Conservation (phyloP, 2,888 invertebrate genomes). For the Drepana falcataria region DNA sequence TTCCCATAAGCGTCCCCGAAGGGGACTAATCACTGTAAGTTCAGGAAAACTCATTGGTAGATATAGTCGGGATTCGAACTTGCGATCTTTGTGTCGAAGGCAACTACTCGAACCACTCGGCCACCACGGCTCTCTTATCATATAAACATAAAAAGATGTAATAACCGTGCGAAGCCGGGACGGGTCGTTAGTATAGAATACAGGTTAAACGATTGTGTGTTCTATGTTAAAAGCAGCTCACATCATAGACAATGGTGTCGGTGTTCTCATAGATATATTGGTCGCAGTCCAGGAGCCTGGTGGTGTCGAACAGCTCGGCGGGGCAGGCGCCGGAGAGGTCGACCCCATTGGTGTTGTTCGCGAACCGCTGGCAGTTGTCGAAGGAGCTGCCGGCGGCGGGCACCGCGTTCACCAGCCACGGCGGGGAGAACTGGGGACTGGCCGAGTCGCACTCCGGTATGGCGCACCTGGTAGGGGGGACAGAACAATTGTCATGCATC, state of each 20-base stretch:
- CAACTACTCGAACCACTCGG: too few relatives aligned
- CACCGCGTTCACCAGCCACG: constrained; percentile 64
- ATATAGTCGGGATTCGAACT: too few relatives aligned
- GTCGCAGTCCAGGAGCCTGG: constrained; percentile 31
- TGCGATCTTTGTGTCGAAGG: too few relatives aligned
- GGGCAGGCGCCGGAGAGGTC: constrained; percentile 34
- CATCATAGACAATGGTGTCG: constrained; percentile 55
- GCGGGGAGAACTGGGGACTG: constrained; percentile 40
- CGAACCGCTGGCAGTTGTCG: constrained; percentile 68
- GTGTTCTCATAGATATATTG: constrained; percentile 47
- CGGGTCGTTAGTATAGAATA: too few relatives aligned
- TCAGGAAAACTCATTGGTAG: too few relatives aligned
- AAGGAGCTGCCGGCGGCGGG: constrained; percentile 43
- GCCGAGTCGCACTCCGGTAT: constrained; percentile 28
- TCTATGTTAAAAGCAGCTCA: constrained; percentile 15
- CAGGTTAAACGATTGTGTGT: too few relatives aligned
- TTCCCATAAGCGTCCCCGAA: too few relatives aligned
- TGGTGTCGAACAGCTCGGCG: constrained; percentile 38
- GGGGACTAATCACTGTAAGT: too few relatives aligned
- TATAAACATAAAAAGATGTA: too few relatives aligned
- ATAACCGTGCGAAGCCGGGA: too few relatives aligned
- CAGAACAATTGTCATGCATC: too few relatives aligned
- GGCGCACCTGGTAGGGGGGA: constrained; percentile 8
- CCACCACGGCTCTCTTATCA: too few relatives aligned
- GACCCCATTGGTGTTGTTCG: constrained; percentile 9